phyloP scores from a whole-genome alignment of 2,113 vertebrate species.

The Sylvilagus bachmani region DNA sequence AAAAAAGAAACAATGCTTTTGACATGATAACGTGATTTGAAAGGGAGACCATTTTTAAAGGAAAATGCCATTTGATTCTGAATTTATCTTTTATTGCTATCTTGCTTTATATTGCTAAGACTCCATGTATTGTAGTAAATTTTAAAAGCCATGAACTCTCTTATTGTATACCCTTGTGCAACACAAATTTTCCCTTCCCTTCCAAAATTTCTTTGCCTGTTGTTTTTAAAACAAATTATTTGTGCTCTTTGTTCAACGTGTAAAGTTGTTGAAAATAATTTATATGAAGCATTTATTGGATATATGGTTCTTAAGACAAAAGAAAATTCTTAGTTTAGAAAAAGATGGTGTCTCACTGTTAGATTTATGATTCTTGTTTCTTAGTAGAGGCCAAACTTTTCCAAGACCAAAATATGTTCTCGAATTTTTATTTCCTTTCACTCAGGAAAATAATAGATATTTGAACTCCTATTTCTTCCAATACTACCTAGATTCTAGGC shows the following conservation, averaged over 20 bases:
- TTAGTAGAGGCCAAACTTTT: neutral
- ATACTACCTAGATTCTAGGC: neutral
- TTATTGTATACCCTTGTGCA: neutral
- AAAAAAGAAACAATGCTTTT: conserved; percentile 59
- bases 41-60: conserved; percentile 64
- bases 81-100: conserved; percentile 52
- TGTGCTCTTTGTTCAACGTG: neutral
- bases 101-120: conserved; percentile 13
- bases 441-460: neutral
- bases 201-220: neutral
- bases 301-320: conserved; percentile 30
- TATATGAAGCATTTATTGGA: neutral
- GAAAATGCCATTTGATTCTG: conserved; percentile 66
- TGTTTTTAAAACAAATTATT: conserved; percentile 34
- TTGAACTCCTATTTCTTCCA: neutral
- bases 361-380: neutral
- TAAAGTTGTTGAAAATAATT: conserved; percentile 36
- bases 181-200: conserved; percentile 2
- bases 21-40: conserved; percentile 52
- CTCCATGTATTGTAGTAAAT: conserved; percentile 14
- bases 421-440: conserved; percentile 3
- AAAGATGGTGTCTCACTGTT: neutral
- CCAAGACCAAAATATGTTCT: conserved; percentile 18
- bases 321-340: neutral
- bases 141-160: conserved; percentile 39